phyloP scores from a whole-genome alignment of 2,888 invertebrate genomes.

The Pristionchus fissidentatus region DNA sequence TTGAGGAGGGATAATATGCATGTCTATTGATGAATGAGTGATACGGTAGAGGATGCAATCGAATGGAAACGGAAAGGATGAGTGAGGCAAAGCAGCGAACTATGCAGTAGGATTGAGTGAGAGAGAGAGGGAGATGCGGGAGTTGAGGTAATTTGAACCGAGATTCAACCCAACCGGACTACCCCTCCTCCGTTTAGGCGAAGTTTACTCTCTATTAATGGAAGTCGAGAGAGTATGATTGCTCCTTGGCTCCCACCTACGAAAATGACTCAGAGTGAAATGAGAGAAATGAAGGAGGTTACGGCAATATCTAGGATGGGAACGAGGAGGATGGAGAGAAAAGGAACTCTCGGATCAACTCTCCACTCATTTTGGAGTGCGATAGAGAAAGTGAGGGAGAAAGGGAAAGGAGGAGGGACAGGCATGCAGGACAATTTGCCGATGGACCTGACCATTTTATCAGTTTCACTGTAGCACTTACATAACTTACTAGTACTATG shows the following conservation, averaged over 20 bases:
- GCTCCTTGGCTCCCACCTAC: background rate
- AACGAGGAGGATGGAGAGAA: background rate
- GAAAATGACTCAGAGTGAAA: slow-evolving; percentile 24
- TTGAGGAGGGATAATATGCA: slow-evolving; percentile 42
- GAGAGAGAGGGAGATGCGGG: background rate
- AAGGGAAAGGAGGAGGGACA: background rate
- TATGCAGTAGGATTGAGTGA: too few relatives aligned
- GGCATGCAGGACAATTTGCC: too few relatives aligned
- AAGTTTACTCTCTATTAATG: slow-evolving; percentile 41
- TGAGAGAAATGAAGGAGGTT: too few relatives aligned
- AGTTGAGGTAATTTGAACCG: slow-evolving; percentile 38
- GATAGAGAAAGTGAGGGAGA: background rate
- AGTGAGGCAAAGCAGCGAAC: slow-evolving; percentile 24
- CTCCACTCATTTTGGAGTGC: background rate
- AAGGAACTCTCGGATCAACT: background rate
- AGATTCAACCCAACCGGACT: slow-evolving; percentile 35
- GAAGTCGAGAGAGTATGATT: too few relatives aligned
- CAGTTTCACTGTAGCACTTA: too few relatives aligned
- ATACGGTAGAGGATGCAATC: slow-evolving; percentile 10
- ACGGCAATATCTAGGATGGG: slow-evolving; percentile 17
- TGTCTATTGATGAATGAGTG: slow-evolving; percentile 21
- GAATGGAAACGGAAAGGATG: slow-evolving; percentile 33
- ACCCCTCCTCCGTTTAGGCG: slow-evolving; percentile 11
- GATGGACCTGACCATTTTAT: too few relatives aligned
- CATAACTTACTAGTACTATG: too few relatives aligned